Percentiles rank a stretch among this genome's conserved stretches.
phyloP scores from a whole-genome alignment of 2,113 vertebrate genomes.

The Pangasianodon gigas region DNA sequence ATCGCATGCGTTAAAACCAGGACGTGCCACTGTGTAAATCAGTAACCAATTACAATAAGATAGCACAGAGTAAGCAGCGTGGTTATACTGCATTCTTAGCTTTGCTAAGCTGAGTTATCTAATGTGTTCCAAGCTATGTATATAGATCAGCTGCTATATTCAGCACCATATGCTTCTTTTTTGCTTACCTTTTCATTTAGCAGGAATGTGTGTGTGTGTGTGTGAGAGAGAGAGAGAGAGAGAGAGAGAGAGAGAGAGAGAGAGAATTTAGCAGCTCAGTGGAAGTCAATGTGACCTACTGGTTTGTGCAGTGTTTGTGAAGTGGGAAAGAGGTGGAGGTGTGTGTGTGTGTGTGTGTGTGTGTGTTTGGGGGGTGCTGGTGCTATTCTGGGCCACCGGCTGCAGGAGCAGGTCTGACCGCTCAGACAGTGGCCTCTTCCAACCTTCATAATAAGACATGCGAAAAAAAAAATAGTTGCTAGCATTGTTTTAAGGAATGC shows the following conservation, averaged over 20 bases:
- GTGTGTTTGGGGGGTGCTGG: constrained; percentile 65
- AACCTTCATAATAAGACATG: constrained; percentile 1
- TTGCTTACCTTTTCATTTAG: constrained; percentile 37
- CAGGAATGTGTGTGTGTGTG: constrained; percentile 31
- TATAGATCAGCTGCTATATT: constrained; percentile 8
- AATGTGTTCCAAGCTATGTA: not conserved
- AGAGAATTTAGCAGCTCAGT: constrained; percentile 61
- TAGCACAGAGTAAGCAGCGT: not conserved
- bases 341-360: constrained; percentile 55
- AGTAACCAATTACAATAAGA: not conserved
- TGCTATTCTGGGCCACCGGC: constrained; percentile 71
- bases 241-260: constrained; percentile 29
- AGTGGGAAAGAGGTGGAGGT: constrained; percentile 39
- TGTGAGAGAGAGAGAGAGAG: constrained; percentile 36
- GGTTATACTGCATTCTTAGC: not conserved
- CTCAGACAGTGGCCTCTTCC: constrained; percentile 23
- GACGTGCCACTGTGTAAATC: not conserved
- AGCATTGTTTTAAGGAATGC: not conserved
- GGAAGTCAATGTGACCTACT: constrained; percentile 68
- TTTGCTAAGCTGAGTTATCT: not conserved
- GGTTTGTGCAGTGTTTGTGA: constrained; percentile 60
- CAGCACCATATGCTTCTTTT: constrained; percentile 12
- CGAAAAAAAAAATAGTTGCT: constrained; percentile 3
- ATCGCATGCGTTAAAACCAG: not conserved
- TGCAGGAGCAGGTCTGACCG: constrained; percentile 52